phyloP scores from a whole-genome alignment of 1,140 invertebrate genomes.

The Phymastichus coffea region DNA sequence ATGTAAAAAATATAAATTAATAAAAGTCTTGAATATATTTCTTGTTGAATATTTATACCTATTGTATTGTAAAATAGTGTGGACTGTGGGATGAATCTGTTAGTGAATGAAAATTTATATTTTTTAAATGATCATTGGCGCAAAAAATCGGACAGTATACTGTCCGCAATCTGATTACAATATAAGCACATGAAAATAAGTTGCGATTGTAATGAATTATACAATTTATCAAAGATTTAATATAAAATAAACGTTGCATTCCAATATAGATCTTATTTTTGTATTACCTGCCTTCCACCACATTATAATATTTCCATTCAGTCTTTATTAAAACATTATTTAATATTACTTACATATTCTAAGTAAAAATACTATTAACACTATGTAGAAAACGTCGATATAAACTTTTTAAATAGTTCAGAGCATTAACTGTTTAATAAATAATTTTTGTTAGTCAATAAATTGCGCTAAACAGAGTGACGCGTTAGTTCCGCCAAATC shows the following conservation, averaged over 20 bases:
- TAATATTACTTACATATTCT: neutral
- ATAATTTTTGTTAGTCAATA: slow-evolving; percentile 33
- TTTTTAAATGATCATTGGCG: slow-evolving; percentile 14
- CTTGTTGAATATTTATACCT: neutral
- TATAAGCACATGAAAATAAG: slow-evolving; percentile 17
- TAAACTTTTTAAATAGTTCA: too few species aligned
- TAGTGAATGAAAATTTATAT: slow-evolving; percentile 20
- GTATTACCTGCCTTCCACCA: neutral
- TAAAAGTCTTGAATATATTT: neutral
- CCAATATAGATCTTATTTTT: slow-evolving; percentile 46
- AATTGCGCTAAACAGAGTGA: slow-evolving; percentile 74
- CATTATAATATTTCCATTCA: too few species aligned
- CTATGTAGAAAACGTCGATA: too few species aligned
- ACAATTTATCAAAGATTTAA: slow-evolving; percentile 42
- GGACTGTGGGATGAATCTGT: slow-evolving; percentile 12
- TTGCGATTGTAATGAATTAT: slow-evolving; percentile 26
- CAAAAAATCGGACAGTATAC: slow-evolving; percentile 12
- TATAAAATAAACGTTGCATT: slow-evolving; percentile 52
- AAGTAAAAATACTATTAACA: neutral
- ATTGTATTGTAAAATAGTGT: slow-evolving; percentile 15
- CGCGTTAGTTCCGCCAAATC: slow-evolving; percentile 98
- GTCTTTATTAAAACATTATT: too few species aligned
- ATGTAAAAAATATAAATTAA: neutral
- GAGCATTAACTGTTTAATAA: neutral
- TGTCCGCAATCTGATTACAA: slow-evolving; percentile 22